These are phyloP conservation scores for Exephanes ischioxanthus DNA, from an alignment of 2,888 invertebrate genomes.

Conservation along the genomic window DNA sequence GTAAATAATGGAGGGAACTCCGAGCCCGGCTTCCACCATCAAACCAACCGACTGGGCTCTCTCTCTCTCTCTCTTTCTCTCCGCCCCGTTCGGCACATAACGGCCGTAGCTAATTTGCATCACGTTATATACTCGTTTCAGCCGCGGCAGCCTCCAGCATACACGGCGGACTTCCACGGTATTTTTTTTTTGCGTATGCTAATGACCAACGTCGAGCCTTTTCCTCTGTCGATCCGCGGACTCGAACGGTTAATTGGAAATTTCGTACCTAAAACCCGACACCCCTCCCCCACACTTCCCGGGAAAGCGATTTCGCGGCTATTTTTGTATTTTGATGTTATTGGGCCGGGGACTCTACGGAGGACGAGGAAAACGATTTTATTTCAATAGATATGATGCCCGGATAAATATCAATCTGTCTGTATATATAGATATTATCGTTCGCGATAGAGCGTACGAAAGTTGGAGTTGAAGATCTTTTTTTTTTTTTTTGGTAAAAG, in stretches of 20 bases:
- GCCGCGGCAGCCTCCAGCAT: slow-evolving; percentile 38
- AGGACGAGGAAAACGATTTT: slow-evolving; percentile 40
- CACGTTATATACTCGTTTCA: slow-evolving; percentile 52
- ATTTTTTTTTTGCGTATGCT: slow-evolving; percentile 61
- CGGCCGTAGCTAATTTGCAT: slow-evolving; percentile 68
- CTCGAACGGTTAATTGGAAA: slow-evolving; percentile 70
- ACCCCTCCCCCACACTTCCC: background rate
- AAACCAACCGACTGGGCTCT: slow-evolving; percentile 7
- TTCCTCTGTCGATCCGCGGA: slow-evolving; percentile 56
- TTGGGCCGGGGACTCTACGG: background rate
- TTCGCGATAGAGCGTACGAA: background rate
- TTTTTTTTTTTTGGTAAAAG: background rate
- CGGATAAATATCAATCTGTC: background rate
- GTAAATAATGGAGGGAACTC: slow-evolving; percentile 62
- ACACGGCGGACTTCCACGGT: slow-evolving; percentile 41
- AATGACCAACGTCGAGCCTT: slow-evolving; percentile 58
- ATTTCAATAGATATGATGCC: slow-evolving; percentile 1
- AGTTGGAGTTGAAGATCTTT: background rate
- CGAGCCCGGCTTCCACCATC: slow-evolving; percentile 29
- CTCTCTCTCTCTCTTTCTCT: background rate
- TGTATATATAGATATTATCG: background rate
- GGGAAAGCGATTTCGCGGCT: slow-evolving; percentile 27
- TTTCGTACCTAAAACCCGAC: slow-evolving; percentile 76
- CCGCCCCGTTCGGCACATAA: slow-evolving; percentile 48
- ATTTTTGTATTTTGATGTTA: slow-evolving; percentile 20